A percentile compares a stretch with the other conserved stretches of the same genome.
These are phyloP conservation scores for Odiellus spinosus DNA, from an alignment of 2,888 invertebrate genomes.

Conservation along the genomic window DNA sequence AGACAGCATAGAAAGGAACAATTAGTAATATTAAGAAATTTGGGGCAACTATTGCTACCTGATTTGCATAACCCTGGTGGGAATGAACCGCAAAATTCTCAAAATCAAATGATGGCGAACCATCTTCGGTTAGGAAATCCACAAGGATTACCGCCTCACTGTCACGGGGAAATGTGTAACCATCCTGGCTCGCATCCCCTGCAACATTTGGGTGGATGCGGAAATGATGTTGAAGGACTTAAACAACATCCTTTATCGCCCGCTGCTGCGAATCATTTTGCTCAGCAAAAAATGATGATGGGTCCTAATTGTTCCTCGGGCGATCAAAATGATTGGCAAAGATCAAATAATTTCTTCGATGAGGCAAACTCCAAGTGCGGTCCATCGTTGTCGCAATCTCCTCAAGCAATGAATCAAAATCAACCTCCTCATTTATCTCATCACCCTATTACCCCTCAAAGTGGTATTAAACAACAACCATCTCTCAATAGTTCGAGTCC, in stretches of 20 bases:
- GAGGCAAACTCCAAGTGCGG: constrained; percentile 47
- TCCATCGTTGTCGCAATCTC: constrained; percentile 17
- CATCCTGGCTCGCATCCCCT: constrained; percentile 15
- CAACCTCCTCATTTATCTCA: constrained; percentile 10
- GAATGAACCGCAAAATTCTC: background rate
- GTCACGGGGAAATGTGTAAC: constrained; percentile 16
- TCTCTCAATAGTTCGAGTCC: constrained; percentile 21
- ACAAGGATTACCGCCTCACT: constrained; percentile 13
- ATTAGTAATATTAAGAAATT: constrained; percentile 72
- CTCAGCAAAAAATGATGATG: background rate
- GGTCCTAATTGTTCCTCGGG: constrained; percentile 10
- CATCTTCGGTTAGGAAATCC: constrained; percentile 16
- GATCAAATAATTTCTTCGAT: constrained; percentile 70
- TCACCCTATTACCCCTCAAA: constrained; percentile 15
- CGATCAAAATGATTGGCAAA: constrained; percentile 55
- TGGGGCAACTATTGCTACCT: constrained; percentile 82
- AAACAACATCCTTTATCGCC: constrained; percentile 11
- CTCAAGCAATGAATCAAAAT: constrained; percentile 3
- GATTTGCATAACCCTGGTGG: constrained; percentile 34
- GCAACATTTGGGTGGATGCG: constrained; percentile 5
- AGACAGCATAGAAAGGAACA: constrained; percentile 84
- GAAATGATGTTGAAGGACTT: constrained; percentile 8
- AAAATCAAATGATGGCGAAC: constrained; percentile 5
- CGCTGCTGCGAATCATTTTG: background rate
- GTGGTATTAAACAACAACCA: constrained; percentile 10